Base-by-base conservation (phyloP, 2,888 invertebrate genomes). In the Epinotia ramella region DNA sequence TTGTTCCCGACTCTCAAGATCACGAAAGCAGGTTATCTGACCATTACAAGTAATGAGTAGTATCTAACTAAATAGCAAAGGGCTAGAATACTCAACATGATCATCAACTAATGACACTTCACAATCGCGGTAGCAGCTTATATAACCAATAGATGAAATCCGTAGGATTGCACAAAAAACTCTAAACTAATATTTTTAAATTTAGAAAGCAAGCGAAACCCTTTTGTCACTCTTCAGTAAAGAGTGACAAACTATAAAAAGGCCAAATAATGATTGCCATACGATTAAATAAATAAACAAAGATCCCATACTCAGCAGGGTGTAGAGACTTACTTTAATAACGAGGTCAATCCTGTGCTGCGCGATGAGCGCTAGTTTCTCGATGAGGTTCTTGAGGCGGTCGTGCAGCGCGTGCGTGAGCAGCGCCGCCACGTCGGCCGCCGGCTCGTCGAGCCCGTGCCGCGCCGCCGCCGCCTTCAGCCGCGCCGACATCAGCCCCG, bases 391-490 rank as follows among this genome's bases (percentile, higher is more conserved):
- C 92, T 98, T 98, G 80, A 99, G 95, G 82, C 98, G 95, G 89
- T 99, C 99, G 90, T 99, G 98, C 28, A 98, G 96, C 9, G 99
- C 99, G 91, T 99, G 99, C 69, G 98, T 98, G 84, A 99, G 95
- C 76, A 99, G 95, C 24, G 97, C 97, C 1, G 98, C 96, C n/a
- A 99, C 98, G 83, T 99, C 99, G 53, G 95, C 91, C 78, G 96
- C 95, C 0, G 98, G 97, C 86, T 99, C 99, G 56, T 98, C 98
- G 75, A 99, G 91, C 4, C 97, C 98, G 85, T 97, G 95, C 87
- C 95, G 95, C 88, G 96, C 95, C 92, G 97, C 96, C 81, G 96
- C 96, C 85, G 96, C 95, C 87, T 96, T 96, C 86, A 98, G 96
- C 86, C 97, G 96, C 77, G 96, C 95, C 86, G 97, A 97, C 86